phyloP scores from a whole-genome alignment of 2,888 invertebrate genomes.

The Rhamphomyia laevipes region DNA sequence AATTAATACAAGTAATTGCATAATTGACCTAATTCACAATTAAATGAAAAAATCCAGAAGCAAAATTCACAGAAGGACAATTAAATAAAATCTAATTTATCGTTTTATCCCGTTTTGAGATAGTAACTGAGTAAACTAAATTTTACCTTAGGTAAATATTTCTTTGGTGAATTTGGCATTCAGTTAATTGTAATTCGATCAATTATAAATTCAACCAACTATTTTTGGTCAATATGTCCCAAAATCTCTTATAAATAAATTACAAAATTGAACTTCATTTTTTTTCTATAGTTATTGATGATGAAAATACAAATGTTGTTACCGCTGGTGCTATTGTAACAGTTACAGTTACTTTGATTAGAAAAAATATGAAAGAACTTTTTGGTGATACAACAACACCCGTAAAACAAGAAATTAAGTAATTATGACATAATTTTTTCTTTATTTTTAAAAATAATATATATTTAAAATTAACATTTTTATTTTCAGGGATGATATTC shows the following conservation, averaged over 20 bases:
- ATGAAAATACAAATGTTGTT: constrained; percentile 92
- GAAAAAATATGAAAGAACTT: constrained; percentile 72
- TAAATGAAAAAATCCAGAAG: too few relatives aligned
- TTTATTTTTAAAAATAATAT: not conserved
- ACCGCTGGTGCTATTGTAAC: constrained; percentile 98
- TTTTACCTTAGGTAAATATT: too few relatives aligned
- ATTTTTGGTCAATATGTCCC: too few relatives aligned
- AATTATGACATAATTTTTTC: constrained; percentile 20
- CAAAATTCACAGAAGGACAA: too few relatives aligned
- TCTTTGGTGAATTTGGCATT: too few relatives aligned
- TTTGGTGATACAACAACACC: constrained; percentile 67
- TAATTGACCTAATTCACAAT: too few relatives aligned
- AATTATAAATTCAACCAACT: too few relatives aligned
- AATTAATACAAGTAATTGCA: too few relatives aligned
- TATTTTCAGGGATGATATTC: constrained; percentile 30
- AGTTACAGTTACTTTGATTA: constrained; percentile 76
- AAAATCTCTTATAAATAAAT: not conserved
- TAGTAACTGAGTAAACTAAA: too few relatives aligned
- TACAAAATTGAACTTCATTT: not conserved
- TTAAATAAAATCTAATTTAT: too few relatives aligned
- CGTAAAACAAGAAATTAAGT: constrained; percentile 52
- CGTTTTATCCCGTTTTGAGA: too few relatives aligned
- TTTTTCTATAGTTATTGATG: constrained; percentile 68
- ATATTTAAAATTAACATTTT: not conserved
- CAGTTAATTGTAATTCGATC: too few relatives aligned